A percentile compares a stretch with the other conserved stretches of the same genome.
Evolutionary conservation across 1,140 invertebrate species (phyloP).

Genomic region (Archegozetes longisetosus): DNA sequence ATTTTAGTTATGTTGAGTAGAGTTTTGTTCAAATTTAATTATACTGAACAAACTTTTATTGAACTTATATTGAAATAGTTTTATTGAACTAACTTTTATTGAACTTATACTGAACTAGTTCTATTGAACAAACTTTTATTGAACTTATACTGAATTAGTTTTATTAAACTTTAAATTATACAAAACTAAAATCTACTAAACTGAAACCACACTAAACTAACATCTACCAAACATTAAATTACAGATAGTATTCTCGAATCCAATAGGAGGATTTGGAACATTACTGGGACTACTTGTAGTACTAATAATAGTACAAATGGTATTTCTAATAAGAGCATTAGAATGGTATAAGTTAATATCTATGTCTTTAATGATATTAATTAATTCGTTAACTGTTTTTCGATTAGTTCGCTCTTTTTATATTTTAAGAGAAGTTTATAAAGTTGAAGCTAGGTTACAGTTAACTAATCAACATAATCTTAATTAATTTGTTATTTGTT

Average conservation of each 20-base stretch:
- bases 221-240: too few species aligned
- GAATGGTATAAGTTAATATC: conserved; percentile 86
- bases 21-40: too few species aligned
- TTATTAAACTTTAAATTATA: not conserved
- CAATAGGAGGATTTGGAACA: conserved; percentile 55
- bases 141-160: not conserved
- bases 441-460: conserved; percentile 50
- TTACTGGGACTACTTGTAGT: conserved; percentile 52
- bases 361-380: conserved; percentile 61
- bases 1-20: not conserved
- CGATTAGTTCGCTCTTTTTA: conserved; percentile 71
- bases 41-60: not conserved
- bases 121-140: not conserved
- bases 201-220: too few species aligned
- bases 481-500: conserved; percentile 1
- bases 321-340: conserved; percentile 51
- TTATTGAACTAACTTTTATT: not conserved
- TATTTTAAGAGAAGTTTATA: conserved; percentile 62
- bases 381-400: conserved; percentile 80
- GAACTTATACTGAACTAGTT: too few species aligned
- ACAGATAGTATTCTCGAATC: conserved; percentile 70
- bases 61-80: too few species aligned
- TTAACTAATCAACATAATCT: conserved; percentile 25
- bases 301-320: conserved; percentile 56
- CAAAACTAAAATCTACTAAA: not conserved